Evolutionary conservation across 2,113 vertebrate genomes (phyloP), one percentile per base, ranked within the genome.

Genomic region (Tichodroma muraria): DNA sequence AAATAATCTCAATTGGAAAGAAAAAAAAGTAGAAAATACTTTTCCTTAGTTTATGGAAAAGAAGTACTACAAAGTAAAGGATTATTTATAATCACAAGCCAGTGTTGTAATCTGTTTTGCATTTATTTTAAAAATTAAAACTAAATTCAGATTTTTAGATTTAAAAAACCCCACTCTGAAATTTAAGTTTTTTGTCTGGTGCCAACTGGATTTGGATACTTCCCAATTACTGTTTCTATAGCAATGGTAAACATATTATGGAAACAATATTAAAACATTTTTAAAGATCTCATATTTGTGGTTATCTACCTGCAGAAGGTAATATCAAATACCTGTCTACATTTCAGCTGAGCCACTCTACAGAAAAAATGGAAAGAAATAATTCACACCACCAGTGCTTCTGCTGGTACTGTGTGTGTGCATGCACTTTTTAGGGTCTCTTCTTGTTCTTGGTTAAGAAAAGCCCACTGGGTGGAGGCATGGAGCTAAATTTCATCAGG

Each of bases 401-500:
- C 40, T 33, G 5, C 13, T 23, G 10, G 21, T 54, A 30, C 3
- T 27, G 8, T 19, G 17, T 44, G 7, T 27, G 7, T 15, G 24
- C 7, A 35, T 40, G 23, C 31, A 37, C 28, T 59, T 90, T 61
- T 77, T 42, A 61, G n/a, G 11, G 31, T 25, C 17, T 56, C 14
- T 71, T 95, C 49, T 83, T 49, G 47, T 57, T 81, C 84, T 30
- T 77, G 21, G n/a, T 33, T 47, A 60, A 84, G 37, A 75, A 95
- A 95, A 94, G 47, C 33, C 96, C 95, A 91, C 95, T 96, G 95
- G 96, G 96, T 97, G 94, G 97, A 95, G 93, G 42, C 63, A 97
- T 96, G 64, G 96, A 97, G 97, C 96, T 96, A 71, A 92, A 85
- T 95, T 97, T 96, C 76, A 75, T 17, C 68, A 85, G 54, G 42